These are phyloP conservation scores for Nipponacmea schrenckii DNA, from an alignment of 2,888 invertebrate species.

Conservation along the genomic window DNA sequence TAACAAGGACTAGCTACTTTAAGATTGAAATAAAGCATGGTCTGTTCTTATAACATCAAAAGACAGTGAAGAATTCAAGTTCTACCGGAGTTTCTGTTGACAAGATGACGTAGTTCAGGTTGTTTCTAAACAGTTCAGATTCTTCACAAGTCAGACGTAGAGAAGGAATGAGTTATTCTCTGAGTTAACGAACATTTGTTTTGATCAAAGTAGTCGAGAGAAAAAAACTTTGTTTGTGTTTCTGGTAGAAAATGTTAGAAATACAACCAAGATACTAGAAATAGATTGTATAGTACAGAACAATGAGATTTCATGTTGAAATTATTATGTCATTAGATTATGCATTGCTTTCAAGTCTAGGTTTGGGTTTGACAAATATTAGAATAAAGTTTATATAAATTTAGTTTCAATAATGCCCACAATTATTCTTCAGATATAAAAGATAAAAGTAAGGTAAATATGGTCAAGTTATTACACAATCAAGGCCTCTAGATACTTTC, in stretches of 20 bases:
- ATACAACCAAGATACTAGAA: background rate
- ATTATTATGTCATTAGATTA: background rate
- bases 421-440: too few relatives aligned
- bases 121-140: constrained; percentile 2
- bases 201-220: background rate
- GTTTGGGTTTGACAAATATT: too few relatives aligned
- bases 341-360: too few relatives aligned
- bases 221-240: background rate
- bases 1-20: too few relatives aligned
- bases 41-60: background rate
- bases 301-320: background rate
- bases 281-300: background rate
- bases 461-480: too few relatives aligned
- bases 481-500: too few relatives aligned
- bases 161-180: background rate
- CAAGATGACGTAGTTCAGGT: background rate
- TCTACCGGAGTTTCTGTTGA: background rate
- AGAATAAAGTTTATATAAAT: too few relatives aligned
- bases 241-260: background rate
- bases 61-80: background rate
- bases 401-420: too few relatives aligned
- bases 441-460: too few relatives aligned
- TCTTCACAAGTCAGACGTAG: background rate
- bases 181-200: background rate
- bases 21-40: background rate